A percentile compares a stretch with the other conserved stretches of the same genome.
phyloP scores from a whole-genome alignment of 2,888 invertebrate species.

The Esperia sulphurella region DNA sequence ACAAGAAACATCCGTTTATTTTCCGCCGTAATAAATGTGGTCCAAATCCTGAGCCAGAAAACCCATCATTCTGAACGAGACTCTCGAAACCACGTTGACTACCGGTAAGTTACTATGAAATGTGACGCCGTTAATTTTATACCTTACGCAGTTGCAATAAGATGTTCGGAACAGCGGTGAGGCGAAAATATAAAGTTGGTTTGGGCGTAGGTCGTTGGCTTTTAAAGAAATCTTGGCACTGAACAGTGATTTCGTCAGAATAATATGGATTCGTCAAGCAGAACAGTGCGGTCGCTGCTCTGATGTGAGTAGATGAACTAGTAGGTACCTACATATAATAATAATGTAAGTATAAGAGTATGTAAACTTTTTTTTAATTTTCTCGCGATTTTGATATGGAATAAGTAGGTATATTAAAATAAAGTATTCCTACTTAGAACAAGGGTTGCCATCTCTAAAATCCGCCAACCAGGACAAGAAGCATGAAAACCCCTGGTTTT shows the following conservation, averaged over 20 bases:
- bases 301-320: neutral
- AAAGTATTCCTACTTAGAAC: no score
- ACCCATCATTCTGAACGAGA: conserved; percentile 33
- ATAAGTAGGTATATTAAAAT: no score
- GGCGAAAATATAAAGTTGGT: conserved; percentile 25
- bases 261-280: conserved; percentile 61
- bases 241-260: conserved; percentile 62
- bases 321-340: neutral
- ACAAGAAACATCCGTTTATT: conserved; percentile 31
- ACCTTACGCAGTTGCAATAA: conserved; percentile 25
- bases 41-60: conserved; percentile 46
- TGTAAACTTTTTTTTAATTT: no score
- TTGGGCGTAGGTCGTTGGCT: conserved; percentile 64
- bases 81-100: conserved; percentile 1
- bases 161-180: neutral
- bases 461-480: no score
- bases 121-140: conserved; percentile 15
- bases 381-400: no score
- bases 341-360: neutral
- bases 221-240: conserved; percentile 72
- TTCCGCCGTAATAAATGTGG: conserved; percentile 27
- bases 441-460: no score
- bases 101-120: no score
- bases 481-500: no score
- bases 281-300: conserved; percentile 24